Conservation (phyloP, 2,888 invertebrate species). For the Rhagium mordax region DNA sequence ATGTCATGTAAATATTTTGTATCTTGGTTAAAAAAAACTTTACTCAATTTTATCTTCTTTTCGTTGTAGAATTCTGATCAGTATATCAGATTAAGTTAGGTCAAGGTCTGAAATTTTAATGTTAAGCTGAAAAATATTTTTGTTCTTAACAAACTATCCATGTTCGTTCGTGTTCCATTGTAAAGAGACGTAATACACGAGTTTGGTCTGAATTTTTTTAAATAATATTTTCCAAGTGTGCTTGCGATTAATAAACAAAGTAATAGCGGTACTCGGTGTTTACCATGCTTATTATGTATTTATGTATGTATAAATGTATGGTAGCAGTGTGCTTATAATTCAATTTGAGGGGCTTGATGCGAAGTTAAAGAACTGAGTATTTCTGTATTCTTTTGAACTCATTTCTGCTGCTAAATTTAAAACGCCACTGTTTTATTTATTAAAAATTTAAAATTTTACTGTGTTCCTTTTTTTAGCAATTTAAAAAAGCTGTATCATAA, state of each 20-base stretch:
- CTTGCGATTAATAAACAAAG: background rate
- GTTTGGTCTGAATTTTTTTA: too few species aligned
- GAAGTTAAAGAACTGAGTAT: background rate
- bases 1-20: too few species aligned
- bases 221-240: too few species aligned
- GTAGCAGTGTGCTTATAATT: background rate
- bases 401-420: constrained; percentile 12
- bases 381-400: background rate
- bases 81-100: too few species aligned
- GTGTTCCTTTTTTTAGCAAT: constrained; percentile 11
- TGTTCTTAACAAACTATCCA: too few species aligned
- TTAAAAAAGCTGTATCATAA: constrained; percentile 40
- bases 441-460: constrained; percentile 18
- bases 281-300: background rate
- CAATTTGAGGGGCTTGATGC: background rate
- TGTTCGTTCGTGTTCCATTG: too few species aligned
- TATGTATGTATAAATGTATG: background rate
- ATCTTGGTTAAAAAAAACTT: too few species aligned
- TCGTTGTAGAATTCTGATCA: too few species aligned
- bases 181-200: too few species aligned
- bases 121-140: too few species aligned
- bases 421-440: constrained; percentile 23
- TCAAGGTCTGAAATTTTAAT: too few species aligned
- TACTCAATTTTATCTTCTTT: too few species aligned
- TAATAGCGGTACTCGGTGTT: background rate